Evolutionary conservation across 2,797 vertebrate genomes (phyloP), one percentile per base, ranked within the genome.

Genomic region (Zalophus californianus): DNA sequence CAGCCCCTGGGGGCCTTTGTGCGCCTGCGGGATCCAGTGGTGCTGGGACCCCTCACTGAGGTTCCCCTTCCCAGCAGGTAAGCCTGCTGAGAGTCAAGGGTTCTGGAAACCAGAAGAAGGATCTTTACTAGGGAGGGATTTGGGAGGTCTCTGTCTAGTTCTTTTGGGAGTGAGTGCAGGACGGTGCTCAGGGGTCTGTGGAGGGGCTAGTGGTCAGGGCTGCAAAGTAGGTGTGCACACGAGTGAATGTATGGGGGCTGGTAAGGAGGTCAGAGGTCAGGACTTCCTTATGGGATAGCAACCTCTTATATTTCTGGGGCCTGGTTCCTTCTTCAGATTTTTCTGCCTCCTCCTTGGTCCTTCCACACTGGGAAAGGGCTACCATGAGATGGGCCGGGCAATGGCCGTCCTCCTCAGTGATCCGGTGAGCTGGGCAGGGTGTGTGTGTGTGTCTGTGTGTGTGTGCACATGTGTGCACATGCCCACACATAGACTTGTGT

Each of bases 271-370:
- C 68, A 58, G 50, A 27, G 35, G 50, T 38, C 38, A 83, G 73
- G 27, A 35, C 27, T 89, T 38, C 54, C 58, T 27, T 38, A 9
- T 23, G 56, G 86, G 90, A 82, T 29, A 84, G 84, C 64, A 85
- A 38, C 58, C 14, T 70, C n/a, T 48, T 38, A 89, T 48, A 21
- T 23, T 92, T 72, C 62, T 60, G 75, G 64, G 0, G 1, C 38
- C 83, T 41, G 2, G 2, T 86, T 92, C 54, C 1, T 80, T 73
- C 27, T 5, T 97, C 90, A 99, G 99, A 97, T 99, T 99, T 96
- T 98, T 99, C 93, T 99, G 99, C 94, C 98, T 99, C 85, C 97
- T 99, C 48, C 94, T 99, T 84, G 98, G 99, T 3, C 99, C 99
- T 4, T 96, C n/a, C 35, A 95, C 48, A 54, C 92, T 86, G 90